These are phyloP conservation scores for Hyles lineata DNA, from an alignment of 2,888 invertebrate genomes.

Conservation along the genomic window DNA sequence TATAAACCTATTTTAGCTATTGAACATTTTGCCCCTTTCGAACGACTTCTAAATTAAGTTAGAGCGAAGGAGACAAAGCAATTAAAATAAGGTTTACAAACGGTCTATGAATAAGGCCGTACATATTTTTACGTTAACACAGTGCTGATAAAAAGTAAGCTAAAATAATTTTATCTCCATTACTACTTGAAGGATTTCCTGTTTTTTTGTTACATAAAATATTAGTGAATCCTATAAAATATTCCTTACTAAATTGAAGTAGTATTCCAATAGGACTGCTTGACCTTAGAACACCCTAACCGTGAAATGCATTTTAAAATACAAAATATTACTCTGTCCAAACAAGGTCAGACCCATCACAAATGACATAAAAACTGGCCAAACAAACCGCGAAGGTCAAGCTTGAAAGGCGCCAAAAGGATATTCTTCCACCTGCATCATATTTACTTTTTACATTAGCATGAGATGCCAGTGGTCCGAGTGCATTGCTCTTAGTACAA, in stretches of 20 bases:
- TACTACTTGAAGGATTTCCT: too few species aligned
- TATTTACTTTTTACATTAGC: slow-evolving; percentile 30
- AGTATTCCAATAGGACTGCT: too few species aligned
- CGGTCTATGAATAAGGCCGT: too few species aligned
- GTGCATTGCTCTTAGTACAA: slow-evolving; percentile 30
- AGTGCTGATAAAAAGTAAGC: too few species aligned
- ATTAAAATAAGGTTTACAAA: too few species aligned
- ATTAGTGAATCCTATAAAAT: not conserved
- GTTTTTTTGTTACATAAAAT: not conserved
- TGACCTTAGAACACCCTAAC: not conserved
- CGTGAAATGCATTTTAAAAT: not conserved
- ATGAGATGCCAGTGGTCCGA: slow-evolving; percentile 29
- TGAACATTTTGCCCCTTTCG: too few species aligned
- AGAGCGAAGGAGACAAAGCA: too few species aligned
- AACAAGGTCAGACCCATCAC: slow-evolving; percentile 19
- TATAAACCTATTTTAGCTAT: too few species aligned
- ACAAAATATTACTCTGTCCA: not conserved
- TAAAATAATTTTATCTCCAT: too few species aligned
- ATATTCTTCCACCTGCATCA: slow-evolving; percentile 28
- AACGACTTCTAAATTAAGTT: too few species aligned
- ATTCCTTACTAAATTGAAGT: too few species aligned
- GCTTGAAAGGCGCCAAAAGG: slow-evolving; percentile 8
- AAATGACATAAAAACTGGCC: slow-evolving; percentile 17
- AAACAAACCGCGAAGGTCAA: slow-evolving; percentile 22
- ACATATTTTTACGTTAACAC: too few species aligned